Conservation (phyloP, 2,888 invertebrate genomes). For the Asteroscopus sphinx region DNA sequence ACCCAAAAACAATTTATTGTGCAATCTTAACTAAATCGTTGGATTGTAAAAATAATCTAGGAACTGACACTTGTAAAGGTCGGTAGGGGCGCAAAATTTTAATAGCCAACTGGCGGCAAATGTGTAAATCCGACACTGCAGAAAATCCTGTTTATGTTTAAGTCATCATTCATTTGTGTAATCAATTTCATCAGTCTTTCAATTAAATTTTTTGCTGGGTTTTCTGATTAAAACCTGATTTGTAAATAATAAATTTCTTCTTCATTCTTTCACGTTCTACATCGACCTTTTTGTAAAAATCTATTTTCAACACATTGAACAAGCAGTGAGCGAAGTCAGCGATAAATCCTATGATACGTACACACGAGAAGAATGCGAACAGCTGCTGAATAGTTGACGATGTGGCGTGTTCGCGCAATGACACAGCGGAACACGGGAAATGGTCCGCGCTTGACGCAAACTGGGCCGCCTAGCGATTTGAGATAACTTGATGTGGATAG, state of each 20-base stretch:
- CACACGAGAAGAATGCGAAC: slow-evolving; percentile 51
- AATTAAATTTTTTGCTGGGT: too few relatives aligned
- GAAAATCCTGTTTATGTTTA: too few relatives aligned
- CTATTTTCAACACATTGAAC: slow-evolving; percentile 38
- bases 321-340: slow-evolving; percentile 32
- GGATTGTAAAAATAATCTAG: too few relatives aligned
- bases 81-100: too few relatives aligned
- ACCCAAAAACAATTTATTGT: too few relatives aligned
- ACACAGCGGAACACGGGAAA: slow-evolving; percentile 65
- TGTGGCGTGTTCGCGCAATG: slow-evolving; percentile 63
- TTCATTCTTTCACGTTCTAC: not conserved
- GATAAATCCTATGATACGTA: slow-evolving; percentile 48
- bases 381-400: slow-evolving; percentile 58
- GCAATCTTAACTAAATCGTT: too few relatives aligned
- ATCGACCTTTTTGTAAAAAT: slow-evolving; percentile 26
- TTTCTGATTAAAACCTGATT: too few relatives aligned
- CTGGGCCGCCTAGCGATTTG: slow-evolving; percentile 35
- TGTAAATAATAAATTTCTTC: not conserved
- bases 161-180: too few relatives aligned
- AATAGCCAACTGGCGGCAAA: too few relatives aligned
- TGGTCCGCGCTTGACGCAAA: slow-evolving; percentile 53
- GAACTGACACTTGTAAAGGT: too few relatives aligned
- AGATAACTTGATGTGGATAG: not conserved
- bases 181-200: too few relatives aligned
- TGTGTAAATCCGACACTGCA: too few relatives aligned